Conservation (phyloP, 2,113 vertebrate genomes). For the Rhipidura dahli region DNA sequence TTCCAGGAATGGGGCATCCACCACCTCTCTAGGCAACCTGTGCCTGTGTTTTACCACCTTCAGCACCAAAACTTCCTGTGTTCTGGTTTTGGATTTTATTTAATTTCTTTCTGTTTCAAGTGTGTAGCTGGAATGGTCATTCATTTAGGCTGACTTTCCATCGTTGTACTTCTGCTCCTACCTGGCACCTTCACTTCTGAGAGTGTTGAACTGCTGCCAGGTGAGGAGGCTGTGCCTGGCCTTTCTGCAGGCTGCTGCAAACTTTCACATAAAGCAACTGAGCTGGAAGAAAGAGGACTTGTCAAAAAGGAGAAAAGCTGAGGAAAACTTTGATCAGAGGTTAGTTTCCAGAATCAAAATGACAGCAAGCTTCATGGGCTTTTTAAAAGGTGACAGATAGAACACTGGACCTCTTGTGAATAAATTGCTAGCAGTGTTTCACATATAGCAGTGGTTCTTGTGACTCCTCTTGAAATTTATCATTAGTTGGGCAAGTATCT, state of each 20-base stretch:
- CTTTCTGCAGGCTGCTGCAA: neutral
- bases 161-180: neutral
- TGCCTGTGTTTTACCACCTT: neutral
- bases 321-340: constrained; percentile 47
- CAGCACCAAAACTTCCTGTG: accelerated
- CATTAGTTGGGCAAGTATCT: constrained; percentile 3
- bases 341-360: constrained; percentile 36
- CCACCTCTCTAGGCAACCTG: neutral
- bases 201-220: neutral
- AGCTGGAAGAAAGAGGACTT: neutral
- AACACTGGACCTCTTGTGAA: neutral
- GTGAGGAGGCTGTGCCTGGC: neutral
- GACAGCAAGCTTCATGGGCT: neutral
- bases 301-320: neutral
- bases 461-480: neutral
- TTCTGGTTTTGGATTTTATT: neutral
- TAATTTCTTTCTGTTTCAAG: neutral
- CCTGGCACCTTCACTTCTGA: neutral
- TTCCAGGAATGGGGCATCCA: neutral
- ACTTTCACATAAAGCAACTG: neutral
- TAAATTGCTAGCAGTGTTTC: neutral
- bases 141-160: neutral
- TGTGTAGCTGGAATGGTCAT: neutral
- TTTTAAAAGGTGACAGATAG: constrained; percentile 33
- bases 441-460: neutral